These are phyloP conservation scores for Leptinotarsa juncta DNA, from an alignment of 2,888 invertebrate genomes.

Conservation along the genomic window DNA sequence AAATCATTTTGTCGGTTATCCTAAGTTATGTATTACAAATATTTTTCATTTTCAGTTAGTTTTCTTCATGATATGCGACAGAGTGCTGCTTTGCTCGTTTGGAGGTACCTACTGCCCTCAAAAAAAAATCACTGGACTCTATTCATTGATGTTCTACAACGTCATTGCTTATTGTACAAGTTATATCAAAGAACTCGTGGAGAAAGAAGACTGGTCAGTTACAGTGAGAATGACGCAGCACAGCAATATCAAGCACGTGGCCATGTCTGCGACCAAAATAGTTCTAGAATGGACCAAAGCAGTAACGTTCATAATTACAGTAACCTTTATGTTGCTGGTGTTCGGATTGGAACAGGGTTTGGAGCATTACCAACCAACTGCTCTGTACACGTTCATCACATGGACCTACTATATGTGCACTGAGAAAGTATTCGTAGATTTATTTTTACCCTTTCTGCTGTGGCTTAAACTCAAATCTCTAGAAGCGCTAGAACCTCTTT, in stretches of 20 bases:
- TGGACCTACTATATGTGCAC: slow-evolving; percentile 79
- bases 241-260: slow-evolving; percentile 78
- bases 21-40: too few relatives aligned
- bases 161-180: slow-evolving; percentile 82
- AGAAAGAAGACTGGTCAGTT: slow-evolving; percentile 82
- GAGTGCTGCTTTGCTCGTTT: slow-evolving; percentile 69
- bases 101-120: slow-evolving; percentile 64
- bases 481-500: slow-evolving; percentile 79
- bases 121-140: slow-evolving; percentile 74
- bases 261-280: slow-evolving; percentile 84
- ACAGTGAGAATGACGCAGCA: slow-evolving; percentile 80
- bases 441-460: slow-evolving; percentile 72
- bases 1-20: too few relatives aligned
- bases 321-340: slow-evolving; percentile 80
- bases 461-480: slow-evolving; percentile 73
- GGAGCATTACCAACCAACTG: slow-evolving; percentile 78
- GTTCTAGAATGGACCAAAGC: slow-evolving; percentile 87
- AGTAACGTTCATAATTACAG: slow-evolving; percentile 81
- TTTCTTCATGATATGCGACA: slow-evolving; percentile 80
- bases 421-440: slow-evolving; percentile 77
- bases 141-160: slow-evolving; percentile 86
- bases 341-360: slow-evolving; percentile 81
- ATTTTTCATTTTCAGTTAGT: slow-evolving; percentile 69
- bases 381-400: slow-evolving; percentile 74
- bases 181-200: slow-evolving; percentile 79